Base-by-base conservation (phyloP, 2,888 invertebrate species). In the Gastracanthus pulcherrimus region DNA sequence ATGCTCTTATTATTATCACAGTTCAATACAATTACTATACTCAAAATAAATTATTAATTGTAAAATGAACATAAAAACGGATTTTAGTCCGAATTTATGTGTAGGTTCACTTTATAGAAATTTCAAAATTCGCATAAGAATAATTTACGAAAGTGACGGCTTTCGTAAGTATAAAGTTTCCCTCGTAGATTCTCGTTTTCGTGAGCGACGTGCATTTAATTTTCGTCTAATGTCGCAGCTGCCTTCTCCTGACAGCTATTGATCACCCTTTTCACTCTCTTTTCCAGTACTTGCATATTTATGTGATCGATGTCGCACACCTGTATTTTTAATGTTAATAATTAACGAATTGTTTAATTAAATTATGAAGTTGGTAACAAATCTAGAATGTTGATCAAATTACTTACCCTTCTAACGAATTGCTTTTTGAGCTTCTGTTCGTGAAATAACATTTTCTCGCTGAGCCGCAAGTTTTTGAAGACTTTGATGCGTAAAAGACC, bases 401-500 rank as follows among this genome's bases (percentile, higher is more conserved):
- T 45, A 45, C 11, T 31, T 83, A 89, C 89, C 83, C 84, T 84
- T 71, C 84, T 84, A 2, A 67, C 75, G 60, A 88, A 89, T 16
- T 84, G 69, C 1, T 41, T 55, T 45, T 85, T 86, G 0, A 88
- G 80, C 26, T 26, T 83, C 31, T 85, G 84, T 3, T 88, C 87
- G 45, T 82, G 69, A 31, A 86, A 83, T 11, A 84, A 26, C 84
- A 88, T 86, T 70, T 86, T 88, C 23, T 89, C 89, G 0, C 85
- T 84, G 0, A 31, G 58, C 3, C 76, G 78, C 3, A 88, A 82
- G 70, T 89, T 88, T 6, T 84, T 69, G 58, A 88, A 87, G 2
- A 88, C 88, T 48, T 84, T 83, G 3, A 71, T 29, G 19, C 89
- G 77, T 34, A 89, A 62, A 1, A 84, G 83, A 0, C 82, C 86